Conservation (phyloP, 2,888 invertebrate genomes). For the Globia sparganii region DNA sequence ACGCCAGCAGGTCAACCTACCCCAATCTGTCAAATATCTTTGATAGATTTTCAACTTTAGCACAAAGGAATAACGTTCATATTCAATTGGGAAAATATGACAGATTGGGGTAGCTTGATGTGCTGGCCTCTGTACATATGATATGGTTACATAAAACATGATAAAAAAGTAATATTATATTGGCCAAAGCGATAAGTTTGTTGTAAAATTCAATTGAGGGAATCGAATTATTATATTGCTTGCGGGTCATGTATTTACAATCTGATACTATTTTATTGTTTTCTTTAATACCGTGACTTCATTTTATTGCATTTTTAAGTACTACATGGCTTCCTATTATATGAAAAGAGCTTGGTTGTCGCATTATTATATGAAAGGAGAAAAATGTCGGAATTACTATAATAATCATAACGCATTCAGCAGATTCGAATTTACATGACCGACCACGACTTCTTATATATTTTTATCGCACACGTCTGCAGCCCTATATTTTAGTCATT, state of each 20-base stretch:
- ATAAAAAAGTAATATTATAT: conserved; percentile 30
- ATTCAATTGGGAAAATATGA: no score
- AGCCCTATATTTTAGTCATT: background rate
- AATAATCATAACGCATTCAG: background rate
- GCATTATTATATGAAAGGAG: background rate
- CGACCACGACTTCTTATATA: background rate
- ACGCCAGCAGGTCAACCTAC: no score
- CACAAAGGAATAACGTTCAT: no score
- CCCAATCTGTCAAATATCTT: no score
- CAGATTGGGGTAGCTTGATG: no score
- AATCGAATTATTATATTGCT: conserved; percentile 48
- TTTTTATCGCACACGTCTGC: background rate
- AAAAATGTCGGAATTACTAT: background rate
- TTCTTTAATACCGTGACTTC: conserved; percentile 24
- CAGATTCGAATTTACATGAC: background rate
- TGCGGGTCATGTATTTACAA: conserved; percentile 20
- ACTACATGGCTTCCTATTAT: conserved; percentile 1
- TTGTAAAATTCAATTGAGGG: conserved; percentile 46
- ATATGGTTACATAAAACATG: conserved; percentile 39
- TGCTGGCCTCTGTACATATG: no score
- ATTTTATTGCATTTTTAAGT: conserved; percentile 23
- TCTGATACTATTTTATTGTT: conserved; percentile 52
- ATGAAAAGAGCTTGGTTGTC: background rate
- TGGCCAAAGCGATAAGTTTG: conserved; percentile 36
- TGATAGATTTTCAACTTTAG: no score